phyloP scores from a whole-genome alignment of 2,888 invertebrate genomes.

The Lycophotia porphyrea region DNA sequence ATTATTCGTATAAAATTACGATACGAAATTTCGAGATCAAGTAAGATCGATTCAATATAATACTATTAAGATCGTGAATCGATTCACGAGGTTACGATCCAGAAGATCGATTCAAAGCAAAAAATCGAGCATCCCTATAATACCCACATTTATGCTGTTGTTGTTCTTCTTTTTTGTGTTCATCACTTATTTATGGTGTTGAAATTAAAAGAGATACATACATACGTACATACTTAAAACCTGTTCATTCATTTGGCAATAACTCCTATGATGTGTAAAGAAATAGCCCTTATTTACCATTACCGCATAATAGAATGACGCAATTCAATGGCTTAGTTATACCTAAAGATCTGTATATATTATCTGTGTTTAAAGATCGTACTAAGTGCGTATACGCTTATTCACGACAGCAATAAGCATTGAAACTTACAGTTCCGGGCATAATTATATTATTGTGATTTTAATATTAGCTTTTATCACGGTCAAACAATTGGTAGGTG shows the following conservation, averaged over 20 bases:
- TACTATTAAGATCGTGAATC: no score
- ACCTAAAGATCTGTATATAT: not conserved
- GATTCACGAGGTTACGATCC: no score
- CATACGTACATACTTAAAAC: not conserved
- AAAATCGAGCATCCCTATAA: no score
- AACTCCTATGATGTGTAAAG: not conserved
- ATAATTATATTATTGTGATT: slow-evolving; percentile 37
- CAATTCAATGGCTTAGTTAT: slow-evolving; percentile 25
- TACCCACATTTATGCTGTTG: not conserved
- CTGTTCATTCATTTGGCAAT: not conserved
- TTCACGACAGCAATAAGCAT: slow-evolving; percentile 37
- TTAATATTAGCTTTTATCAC: slow-evolving; percentile 35
- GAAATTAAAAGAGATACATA: not conserved
- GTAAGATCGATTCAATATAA: no score
- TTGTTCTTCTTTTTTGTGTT: not conserved
- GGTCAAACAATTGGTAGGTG: slow-evolving; percentile 24
- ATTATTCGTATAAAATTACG: no score
- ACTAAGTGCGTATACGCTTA: slow-evolving; percentile 1
- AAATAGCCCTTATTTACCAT: slow-evolving; percentile 18
- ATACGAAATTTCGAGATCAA: no score
- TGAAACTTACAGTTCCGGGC: slow-evolving; percentile 47
- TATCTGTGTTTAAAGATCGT: not conserved
- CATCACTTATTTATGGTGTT: not conserved
- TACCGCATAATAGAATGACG: slow-evolving; percentile 15
- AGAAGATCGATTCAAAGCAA: no score